Conservation (phyloP, 2,113 vertebrate genomes). For the Nothoprocta perdicaria region DNA sequence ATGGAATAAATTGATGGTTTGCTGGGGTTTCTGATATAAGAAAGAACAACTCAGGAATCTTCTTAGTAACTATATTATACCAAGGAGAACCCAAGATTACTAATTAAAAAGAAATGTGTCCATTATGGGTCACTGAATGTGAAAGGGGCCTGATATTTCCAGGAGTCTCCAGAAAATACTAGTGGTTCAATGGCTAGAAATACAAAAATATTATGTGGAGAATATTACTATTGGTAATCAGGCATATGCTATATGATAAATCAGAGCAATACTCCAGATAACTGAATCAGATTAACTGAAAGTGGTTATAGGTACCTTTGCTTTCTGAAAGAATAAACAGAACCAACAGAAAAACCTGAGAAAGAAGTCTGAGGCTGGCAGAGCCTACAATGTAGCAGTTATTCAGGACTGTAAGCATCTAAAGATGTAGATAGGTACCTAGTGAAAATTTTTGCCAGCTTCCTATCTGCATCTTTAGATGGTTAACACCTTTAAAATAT, state of each 20-base stretch:
- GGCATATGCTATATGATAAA: not conserved
- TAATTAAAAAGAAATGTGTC: not conserved
- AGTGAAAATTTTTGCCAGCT: not conserved
- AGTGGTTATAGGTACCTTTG: not conserved
- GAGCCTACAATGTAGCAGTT: not conserved
- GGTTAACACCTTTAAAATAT: not conserved
- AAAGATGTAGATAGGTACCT: not conserved
- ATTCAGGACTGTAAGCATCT: slow-evolving; percentile 8
- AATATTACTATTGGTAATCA: not conserved
- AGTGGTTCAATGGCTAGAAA: not conserved
- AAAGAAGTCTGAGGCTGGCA: not conserved
- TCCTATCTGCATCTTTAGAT: slow-evolving; percentile 15
- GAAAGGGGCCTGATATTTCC: not conserved
- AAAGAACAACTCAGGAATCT: not conserved
- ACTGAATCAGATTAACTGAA: not conserved
- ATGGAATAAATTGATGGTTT: not conserved
- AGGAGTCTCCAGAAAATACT: not conserved
- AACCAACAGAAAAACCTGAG: not conserved
- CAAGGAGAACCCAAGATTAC: not conserved
- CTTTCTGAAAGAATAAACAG: not conserved
- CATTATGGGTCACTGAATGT: not conserved
- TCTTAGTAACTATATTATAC: not conserved
- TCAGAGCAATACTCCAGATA: not conserved
- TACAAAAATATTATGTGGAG: not conserved
- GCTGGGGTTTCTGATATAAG: not conserved